Conservation (phyloP, 2,888 invertebrate genomes). For the Plagodis dolabraria region DNA sequence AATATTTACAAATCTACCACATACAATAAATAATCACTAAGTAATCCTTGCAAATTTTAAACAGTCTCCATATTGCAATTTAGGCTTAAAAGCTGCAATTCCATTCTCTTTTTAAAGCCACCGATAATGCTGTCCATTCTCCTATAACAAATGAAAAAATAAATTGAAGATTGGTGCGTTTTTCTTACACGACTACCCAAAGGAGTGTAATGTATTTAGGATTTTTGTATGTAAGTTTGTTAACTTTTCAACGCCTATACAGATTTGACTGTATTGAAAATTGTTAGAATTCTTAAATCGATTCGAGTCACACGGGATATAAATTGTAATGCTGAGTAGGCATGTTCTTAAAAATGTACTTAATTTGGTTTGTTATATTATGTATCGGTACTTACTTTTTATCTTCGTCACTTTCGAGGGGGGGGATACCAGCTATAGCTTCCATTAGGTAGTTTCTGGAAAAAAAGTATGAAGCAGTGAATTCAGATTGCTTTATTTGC, state of each 20-base stretch:
- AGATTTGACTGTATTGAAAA: no score
- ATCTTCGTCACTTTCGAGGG: slow-evolving; percentile 86
- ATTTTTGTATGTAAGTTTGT: no score
- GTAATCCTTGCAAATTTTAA: slow-evolving; percentile 37
- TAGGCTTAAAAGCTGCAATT: slow-evolving; percentile 88
- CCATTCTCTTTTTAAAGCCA: slow-evolving; percentile 87
- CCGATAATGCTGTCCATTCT: slow-evolving; percentile 86
- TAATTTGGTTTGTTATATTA: neutral
- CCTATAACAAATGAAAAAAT: slow-evolving; percentile 62
- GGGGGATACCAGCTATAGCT: slow-evolving; percentile 91
- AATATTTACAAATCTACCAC: slow-evolving; percentile 14
- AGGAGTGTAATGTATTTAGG: no score
- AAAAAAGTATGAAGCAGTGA: slow-evolving; percentile 32
- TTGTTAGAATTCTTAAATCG: no score
- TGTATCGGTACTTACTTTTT: slow-evolving; percentile 65
- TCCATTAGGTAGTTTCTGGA: slow-evolving; percentile 91
- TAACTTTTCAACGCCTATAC: no score
- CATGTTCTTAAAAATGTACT: no score
- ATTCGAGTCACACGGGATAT: no score
- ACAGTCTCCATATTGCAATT: slow-evolving; percentile 76
- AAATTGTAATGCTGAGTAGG: no score
- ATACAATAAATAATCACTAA: slow-evolving; percentile 16
- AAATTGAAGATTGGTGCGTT: neutral
- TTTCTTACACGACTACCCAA: neutral
- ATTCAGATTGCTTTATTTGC: no score